Percentiles rank a stretch among this genome's conserved stretches.
These are phyloP conservation scores for Hedychridium roseum DNA, from an alignment of 2,888 invertebrate genomes.

Conservation along the genomic window DNA sequence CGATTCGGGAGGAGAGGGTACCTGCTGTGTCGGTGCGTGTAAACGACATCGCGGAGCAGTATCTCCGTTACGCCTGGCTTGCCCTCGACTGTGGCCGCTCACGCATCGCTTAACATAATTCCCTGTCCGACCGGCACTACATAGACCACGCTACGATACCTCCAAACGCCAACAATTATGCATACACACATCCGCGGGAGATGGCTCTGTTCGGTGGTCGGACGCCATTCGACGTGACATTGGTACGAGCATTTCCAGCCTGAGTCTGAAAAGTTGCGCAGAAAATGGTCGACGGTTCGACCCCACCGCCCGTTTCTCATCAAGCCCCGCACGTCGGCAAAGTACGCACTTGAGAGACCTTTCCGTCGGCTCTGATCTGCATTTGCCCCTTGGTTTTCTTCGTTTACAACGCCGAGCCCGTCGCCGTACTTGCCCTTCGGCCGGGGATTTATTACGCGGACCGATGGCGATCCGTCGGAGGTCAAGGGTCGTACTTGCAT, in stretches of 20 bases:
- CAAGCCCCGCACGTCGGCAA: not conserved
- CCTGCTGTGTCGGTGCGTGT: constrained; percentile 20
- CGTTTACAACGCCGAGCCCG: too few species aligned
- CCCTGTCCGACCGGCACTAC: constrained; percentile 45
- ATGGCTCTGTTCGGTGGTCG: too few species aligned
- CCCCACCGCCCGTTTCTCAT: not conserved
- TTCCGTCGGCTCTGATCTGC: too few species aligned
- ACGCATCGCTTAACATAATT: constrained; percentile 62
- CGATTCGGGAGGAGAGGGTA: constrained; percentile 3
- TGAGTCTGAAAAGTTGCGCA: too few species aligned
- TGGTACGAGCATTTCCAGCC: too few species aligned
- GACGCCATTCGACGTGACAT: too few species aligned
- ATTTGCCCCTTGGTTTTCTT: too few species aligned
- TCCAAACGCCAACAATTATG: constrained; percentile 39
- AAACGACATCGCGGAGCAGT: constrained; percentile 58
- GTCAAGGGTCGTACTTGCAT: too few species aligned
- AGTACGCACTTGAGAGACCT: not conserved
- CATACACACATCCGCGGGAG: too few species aligned
- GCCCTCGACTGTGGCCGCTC: constrained; percentile 58
- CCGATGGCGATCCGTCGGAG: too few species aligned
- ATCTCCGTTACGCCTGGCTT: constrained; percentile 61
- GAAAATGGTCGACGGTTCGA: not conserved
- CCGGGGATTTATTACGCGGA: too few species aligned
- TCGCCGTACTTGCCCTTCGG: too few species aligned
- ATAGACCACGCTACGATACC: constrained; percentile 55